Evolutionary conservation across 2,797 vertebrate genomes (phyloP), one percentile per base, ranked within the genome.

Genomic region (Phrynocephalus vlangalii): DNA sequence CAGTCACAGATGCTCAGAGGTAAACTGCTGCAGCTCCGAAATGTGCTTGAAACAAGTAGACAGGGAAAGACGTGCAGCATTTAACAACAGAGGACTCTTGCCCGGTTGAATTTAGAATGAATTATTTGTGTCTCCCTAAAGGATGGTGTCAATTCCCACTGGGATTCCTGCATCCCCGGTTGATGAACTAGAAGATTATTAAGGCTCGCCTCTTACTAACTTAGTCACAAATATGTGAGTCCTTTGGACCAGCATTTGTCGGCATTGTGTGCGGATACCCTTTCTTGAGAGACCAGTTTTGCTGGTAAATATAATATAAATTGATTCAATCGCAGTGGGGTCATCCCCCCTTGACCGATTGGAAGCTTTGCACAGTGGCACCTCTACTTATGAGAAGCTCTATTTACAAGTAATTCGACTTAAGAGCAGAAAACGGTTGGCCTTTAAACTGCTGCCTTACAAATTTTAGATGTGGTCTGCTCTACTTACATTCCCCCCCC

Each of bases 21-120:
- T 3, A 50, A 60, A 48, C 30, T 4, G 0, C 44, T 1, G 0
- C 38, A 0, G 38, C 56, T 60, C 82, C 9, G 1, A 30, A 80
- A 13, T 0, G 67, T 79, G 78, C 0, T 22, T 72, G 1, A 10
- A 6, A 0, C 15, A 52, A 20, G 6, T 1, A 18, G 30, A 30
- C n/a, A 24, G 52, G 86, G 66, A 71, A 77, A 52, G 20, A 0
- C 0, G 81, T 28, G 15, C 38, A 1, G 70, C 26, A 0, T 3
- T 63, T 56, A 1, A 28, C 33, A 3, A 24, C 38, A 7, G 5
- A 0, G 8, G 16, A 0, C 22, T 80, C 33, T 76, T 85, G 0
- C 33, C 1, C 0, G 4, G 24, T 6, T 0, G 63, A 26, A 89
- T 6, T 88, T 84, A 13, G 63, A 10, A 20, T 33, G 87, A 78